Base-by-base conservation (phyloP, 2,113 vertebrate species). In the Circaetus cinerascens region DNA sequence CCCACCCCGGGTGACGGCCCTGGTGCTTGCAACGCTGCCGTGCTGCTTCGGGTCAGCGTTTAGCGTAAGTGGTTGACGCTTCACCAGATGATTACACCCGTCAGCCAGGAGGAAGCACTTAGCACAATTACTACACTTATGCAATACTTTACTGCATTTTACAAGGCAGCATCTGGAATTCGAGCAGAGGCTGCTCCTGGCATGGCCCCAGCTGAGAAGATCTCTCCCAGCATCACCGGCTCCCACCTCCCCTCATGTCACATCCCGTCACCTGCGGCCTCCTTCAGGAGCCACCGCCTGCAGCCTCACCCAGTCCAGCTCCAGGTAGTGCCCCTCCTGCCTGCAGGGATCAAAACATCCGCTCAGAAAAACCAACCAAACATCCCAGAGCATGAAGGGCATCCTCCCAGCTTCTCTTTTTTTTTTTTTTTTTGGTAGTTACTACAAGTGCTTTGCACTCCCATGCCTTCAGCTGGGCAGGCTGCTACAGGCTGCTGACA, bases 401-500 rank as follows among this genome's bases (percentile, higher is more conserved):
- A 10, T 7, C 55, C n/a, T n/a, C 16, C 21, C 30, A 2, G 15
- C 38, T 9, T 9, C 51, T 41, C 15, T 27, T 7, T 21, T 14
- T 57, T 18, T 30, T 48, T 38, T 48, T 38, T 38, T 50, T 19
- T 30, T 18, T 11, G 2, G 15, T 9, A 48, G 50, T 5, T 17
- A 20, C 41, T 10, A 5, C 45, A 40, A 7, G 59, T 1, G 20
- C 53, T 60, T 16, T 10, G 15, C 22, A 2, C 29, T 20, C 8
- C 29, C 3, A 0, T 3, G 4, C 17, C 53, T 10, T 11, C 36
- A 4, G 26, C 32, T 9, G 1, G 41, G 30, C 5, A 8, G n/a
- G 66, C 22, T 36, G 64, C 62, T 20, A 13, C 56, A 19, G 15
- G 57, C 43, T 57, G 66, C 59, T 1, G 2, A 8, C 56, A 32